phyloP scores from a whole-genome alignment of 2,888 invertebrate species.

The Drosophila mettleri region DNA sequence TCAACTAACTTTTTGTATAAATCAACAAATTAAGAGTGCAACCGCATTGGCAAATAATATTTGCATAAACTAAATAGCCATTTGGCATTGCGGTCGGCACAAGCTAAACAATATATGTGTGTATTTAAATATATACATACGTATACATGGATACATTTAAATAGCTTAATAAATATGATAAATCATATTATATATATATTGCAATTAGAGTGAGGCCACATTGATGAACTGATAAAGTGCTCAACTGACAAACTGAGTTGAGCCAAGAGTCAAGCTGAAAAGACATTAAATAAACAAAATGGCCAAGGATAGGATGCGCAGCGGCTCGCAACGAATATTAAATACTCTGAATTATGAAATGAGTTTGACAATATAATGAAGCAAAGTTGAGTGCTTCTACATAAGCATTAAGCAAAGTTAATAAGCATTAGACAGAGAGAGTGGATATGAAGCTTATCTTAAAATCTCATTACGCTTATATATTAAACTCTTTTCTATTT shows the following conservation, averaged over 20 bases:
- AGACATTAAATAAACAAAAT: slow-evolving; percentile 5
- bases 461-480: no score
- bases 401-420: no score
- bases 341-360: not conserved
- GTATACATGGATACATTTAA: slow-evolving; percentile 1
- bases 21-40: slow-evolving; percentile 36
- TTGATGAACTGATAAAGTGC: slow-evolving; percentile 24
- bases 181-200: slow-evolving; percentile 13
- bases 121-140: not conserved
- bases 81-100: slow-evolving; percentile 27
- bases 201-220: slow-evolving; percentile 60
- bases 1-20: slow-evolving; percentile 28
- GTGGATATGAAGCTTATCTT: not conserved
- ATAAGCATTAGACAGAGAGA: not conserved
- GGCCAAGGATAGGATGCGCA: not conserved
- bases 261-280: slow-evolving; percentile 17
- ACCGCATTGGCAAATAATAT: slow-evolving; percentile 53
- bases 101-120: slow-evolving; percentile 25
- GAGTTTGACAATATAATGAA: not conserved
- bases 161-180: not conserved
- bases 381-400: not conserved
- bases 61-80: slow-evolving; percentile 43
- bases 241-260: slow-evolving; percentile 20
- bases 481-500: no score
- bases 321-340: not conserved